phyloP scores from a whole-genome alignment of 2,888 invertebrate genomes.

The Anticlea derivata region DNA sequence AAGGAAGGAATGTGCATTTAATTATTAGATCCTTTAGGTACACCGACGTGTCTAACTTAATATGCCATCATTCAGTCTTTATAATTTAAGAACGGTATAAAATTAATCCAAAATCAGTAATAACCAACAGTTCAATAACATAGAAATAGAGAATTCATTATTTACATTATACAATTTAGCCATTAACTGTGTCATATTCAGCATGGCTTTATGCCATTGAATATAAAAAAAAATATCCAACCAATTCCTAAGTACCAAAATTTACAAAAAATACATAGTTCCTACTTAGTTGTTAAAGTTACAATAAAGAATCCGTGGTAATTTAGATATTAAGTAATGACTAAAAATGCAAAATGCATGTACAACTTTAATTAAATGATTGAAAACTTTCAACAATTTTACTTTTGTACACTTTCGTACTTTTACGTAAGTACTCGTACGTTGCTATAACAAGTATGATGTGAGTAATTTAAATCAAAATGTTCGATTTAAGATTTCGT shows the following conservation, averaged over 20 bases:
- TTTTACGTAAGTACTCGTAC: no score
- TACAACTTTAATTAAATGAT: not conserved
- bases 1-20: slow-evolving; percentile 55
- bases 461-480: no score
- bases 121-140: slow-evolving; percentile 56
- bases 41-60: slow-evolving; percentile 55
- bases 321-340: no score
- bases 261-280: not conserved
- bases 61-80: slow-evolving; percentile 77
- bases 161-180: slow-evolving; percentile 3
- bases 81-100: slow-evolving; percentile 60
- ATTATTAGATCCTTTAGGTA: slow-evolving; percentile 39
- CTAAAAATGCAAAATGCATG: not conserved
- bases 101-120: slow-evolving; percentile 53
- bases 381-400: not conserved
- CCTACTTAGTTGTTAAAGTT: no score
- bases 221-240: no score
- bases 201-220: no score
- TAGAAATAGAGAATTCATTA: slow-evolving; percentile 38
- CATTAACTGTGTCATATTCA: no score
- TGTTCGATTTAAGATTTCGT: not conserved
- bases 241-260: not conserved
- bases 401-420: no score
- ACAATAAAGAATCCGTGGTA: no score
- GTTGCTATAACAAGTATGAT: no score